Evolutionary conservation across 2,888 invertebrate genomes (phyloP), one percentile per base, ranked within the genome.

Genomic region (Salticus scenicus): DNA sequence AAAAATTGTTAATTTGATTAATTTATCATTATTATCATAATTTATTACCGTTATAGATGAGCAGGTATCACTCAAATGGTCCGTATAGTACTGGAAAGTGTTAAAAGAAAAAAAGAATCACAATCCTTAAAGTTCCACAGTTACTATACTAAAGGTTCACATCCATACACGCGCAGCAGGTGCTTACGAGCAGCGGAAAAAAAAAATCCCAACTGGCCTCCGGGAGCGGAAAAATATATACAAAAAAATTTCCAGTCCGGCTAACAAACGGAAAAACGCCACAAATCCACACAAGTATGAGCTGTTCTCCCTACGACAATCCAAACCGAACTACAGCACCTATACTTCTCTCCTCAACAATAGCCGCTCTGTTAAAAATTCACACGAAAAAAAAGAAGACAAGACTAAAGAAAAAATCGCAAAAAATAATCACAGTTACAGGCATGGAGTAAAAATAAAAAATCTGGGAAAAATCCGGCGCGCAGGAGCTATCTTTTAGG

Each of bases 331-430:
- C 82, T 76, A 72, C 42, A 63, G 33, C 66, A 66, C 69, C 78
- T 28, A 20, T 47, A 24, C 37, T 71, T n/a, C 69, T 28, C 12
- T 17, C n/a, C 30, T 69, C 69, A 69, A 80, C 80, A 80, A 80
- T 80, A 33, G 67, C 67, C 67, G 69, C 67, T 63, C 70, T 75
- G 82, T 71, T 75, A 80, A 82, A 81, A 82, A 77, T 76, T 75
- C 75, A 28, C 57, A 70, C 63, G 69, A 69, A 57, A 47, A 47
- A 47, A 37, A 47, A 37, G 10, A 67, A 67, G 12, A 70, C 12
- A 70, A 28, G 69, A 17, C 57, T 17, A 1, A 41, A 51, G 63
- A 57, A 67, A 75, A 71, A 8, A 27, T 75, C 71, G 33, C 69
- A 69, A 74, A 69, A 63, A 66, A 66, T 33, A 66, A 51, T 33